Conservation (phyloP, 2,113 vertebrate genomes). For the Tetrao urogallus region DNA sequence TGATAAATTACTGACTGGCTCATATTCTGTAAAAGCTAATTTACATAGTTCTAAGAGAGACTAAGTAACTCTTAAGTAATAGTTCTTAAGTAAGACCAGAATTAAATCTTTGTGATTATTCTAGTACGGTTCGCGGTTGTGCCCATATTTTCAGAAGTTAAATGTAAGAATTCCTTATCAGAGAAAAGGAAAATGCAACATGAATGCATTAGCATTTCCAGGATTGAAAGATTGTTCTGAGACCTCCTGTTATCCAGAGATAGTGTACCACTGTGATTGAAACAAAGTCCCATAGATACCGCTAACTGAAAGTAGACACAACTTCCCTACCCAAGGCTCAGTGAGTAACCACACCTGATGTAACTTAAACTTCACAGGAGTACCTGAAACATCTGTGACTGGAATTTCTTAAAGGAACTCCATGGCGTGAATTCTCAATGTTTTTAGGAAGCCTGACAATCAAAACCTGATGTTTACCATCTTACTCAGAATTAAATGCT, state of each 20-base stretch:
- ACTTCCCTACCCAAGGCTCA: background rate
- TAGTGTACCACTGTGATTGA: background rate
- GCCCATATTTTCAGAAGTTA: background rate
- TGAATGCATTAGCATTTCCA: background rate
- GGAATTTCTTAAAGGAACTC: background rate
- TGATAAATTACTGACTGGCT: background rate
- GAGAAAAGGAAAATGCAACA: background rate
- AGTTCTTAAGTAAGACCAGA: background rate
- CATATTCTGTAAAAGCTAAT: conserved; percentile 9
- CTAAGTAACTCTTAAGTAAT: background rate
- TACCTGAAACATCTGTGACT: background rate
- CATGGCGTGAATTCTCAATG: accelerated
- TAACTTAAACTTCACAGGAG: background rate
- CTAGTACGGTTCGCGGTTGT: background rate
- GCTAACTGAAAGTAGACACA: background rate
- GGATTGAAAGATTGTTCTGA: background rate
- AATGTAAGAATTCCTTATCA: background rate
- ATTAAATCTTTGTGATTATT: conserved; percentile 10
- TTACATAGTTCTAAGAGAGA: conserved; percentile 21
- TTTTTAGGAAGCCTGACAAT: background rate
- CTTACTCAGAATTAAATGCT: background rate
- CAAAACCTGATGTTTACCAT: background rate
- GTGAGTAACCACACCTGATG: background rate
- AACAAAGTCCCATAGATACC: background rate
- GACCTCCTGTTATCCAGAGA: background rate